Base-by-base conservation (phyloP, 2,797 vertebrate genomes). In the Synaphobranchus kaupii region DNA sequence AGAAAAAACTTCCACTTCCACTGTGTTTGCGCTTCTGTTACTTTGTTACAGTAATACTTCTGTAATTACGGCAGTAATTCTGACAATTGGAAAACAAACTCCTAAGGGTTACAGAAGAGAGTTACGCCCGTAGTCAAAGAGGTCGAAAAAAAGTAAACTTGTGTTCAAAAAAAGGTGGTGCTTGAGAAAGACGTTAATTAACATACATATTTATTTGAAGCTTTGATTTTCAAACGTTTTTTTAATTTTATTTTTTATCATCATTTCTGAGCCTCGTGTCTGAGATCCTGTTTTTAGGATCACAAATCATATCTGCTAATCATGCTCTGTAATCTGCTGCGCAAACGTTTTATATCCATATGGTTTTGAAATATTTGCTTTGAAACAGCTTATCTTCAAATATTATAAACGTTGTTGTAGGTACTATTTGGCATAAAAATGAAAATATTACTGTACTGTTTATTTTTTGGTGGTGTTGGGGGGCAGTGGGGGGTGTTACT, bases 401-500 rank as follows among this genome's bases (percentile, higher is more conserved):
- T 93, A 89, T 90, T 93, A 93, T 93, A 93, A 87, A 87, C 58
- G 95, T 95, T 96, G 92, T 96, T 95, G 95, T 93, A 90, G 95
- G 93, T 93, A 90, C 91, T 94, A 88, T 90, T 92, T 92, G 92
- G 94, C 94, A 95, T 93, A 92, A 92, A 95, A 93, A 92, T 90
- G 92, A 92, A 94, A 94, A 95, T 96, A 94, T 93, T 96, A 94
- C 92, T 93, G 89, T 96, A 94, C 91, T 87, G 91, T 95, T 96
- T 95, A 17, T 78, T 78, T 68, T 47, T 6, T 20, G 13, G 34
- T 47, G 73, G 73, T 78, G 73, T 15, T 87, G 93, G 93, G 91
- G 86, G 47, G 39, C 22, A 34, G 34, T 6, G 15, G 39, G 78
- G 39, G 78, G 47, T 48, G 44, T 81, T n/a, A 48, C 47, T 96